Evolutionary conservation across 1,140 invertebrate genomes (phyloP).

Genomic region (Conus ventricosus): DNA sequence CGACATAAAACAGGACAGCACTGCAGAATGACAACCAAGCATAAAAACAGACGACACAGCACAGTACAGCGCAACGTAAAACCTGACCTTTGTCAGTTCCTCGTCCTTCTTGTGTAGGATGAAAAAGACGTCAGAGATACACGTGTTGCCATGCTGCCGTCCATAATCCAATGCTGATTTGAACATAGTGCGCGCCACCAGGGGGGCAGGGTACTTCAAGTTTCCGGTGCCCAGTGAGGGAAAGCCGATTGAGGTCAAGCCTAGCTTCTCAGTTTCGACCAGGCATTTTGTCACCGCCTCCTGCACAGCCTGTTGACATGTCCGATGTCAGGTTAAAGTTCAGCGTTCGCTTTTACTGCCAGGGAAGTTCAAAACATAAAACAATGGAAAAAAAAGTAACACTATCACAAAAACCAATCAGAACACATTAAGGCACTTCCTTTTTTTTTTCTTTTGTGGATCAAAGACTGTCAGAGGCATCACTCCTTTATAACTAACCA

Average conservation of each 20-base stretch:
- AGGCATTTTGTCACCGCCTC: slow-evolving; percentile 45
- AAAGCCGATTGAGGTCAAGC: slow-evolving; percentile 43
- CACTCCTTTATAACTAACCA: too few species aligned
- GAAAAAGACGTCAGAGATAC: slow-evolving; percentile 38
- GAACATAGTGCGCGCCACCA: slow-evolving; percentile 48
- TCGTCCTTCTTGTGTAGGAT: slow-evolving; percentile 32
- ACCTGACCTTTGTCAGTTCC: not conserved
- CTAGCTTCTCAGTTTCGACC: slow-evolving; percentile 41
- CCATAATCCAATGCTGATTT: slow-evolving; percentile 46
- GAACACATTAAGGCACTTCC: too few species aligned
- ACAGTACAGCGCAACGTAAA: too few species aligned
- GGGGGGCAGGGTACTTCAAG: slow-evolving; percentile 42
- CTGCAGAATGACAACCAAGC: too few species aligned
- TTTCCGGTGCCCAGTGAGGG: slow-evolving; percentile 59
- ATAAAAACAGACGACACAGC: too few species aligned
- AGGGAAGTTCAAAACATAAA: too few species aligned
- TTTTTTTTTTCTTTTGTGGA: too few species aligned
- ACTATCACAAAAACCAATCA: too few species aligned
- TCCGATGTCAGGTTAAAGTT: not conserved
- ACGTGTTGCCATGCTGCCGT: slow-evolving; percentile 7
- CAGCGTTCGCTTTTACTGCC: too few species aligned
- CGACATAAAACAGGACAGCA: too few species aligned
- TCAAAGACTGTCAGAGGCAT: too few species aligned
- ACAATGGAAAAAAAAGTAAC: too few species aligned
- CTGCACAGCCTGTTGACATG: slow-evolving; percentile 29